Percentiles rank a stretch among this genome's conserved stretches.
Conservation (phyloP, 2,888 invertebrate species). For the Caenorhabditis plicata region DNA sequence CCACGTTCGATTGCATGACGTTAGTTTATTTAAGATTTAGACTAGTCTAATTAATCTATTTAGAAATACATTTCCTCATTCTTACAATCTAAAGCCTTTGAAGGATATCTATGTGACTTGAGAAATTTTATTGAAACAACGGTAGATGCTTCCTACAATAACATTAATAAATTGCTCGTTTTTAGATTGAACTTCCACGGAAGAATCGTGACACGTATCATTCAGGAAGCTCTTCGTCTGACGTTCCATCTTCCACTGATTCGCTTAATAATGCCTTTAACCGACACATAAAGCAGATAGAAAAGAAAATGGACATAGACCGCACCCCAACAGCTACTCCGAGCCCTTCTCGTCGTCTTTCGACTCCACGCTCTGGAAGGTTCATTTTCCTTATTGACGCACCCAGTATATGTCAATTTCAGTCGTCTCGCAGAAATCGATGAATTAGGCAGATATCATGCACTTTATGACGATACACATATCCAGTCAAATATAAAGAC, state of each 20-base stretch:
- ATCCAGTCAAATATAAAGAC: constrained; percentile 8
- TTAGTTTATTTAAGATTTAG: constrained; percentile 12
- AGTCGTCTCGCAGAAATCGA: constrained; percentile 52
- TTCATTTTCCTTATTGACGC: constrained; percentile 25
- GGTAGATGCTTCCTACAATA: constrained; percentile 4
- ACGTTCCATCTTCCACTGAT: constrained; percentile 22
- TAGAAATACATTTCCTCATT: constrained; percentile 31
- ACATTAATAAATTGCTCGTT: not conserved
- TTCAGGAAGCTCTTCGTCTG: constrained; percentile 4
- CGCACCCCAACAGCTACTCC: constrained; percentile 12
- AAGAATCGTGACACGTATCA: constrained; percentile 2
- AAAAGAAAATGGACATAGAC: constrained; percentile 17
- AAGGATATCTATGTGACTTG: constrained; percentile 21
- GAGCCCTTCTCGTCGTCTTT: constrained; percentile 10
- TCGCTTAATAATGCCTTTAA: constrained; percentile 19
- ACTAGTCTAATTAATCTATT: constrained; percentile 3
- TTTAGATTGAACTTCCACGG: constrained; percentile 22
- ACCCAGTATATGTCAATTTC: no score
- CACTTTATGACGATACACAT: constrained; percentile 47
- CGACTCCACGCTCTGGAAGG: constrained; percentile 7
- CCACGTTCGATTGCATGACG: constrained; percentile 19
- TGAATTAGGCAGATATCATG: constrained; percentile 51
- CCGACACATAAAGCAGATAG: constrained; percentile 19
- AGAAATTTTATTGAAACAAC: constrained; percentile 23
- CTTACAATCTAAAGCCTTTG: constrained; percentile 7